Evolutionary conservation across 2,888 invertebrate species (phyloP), one percentile per base, ranked within the genome.

Genomic region (Clepsis dumicolana): DNA sequence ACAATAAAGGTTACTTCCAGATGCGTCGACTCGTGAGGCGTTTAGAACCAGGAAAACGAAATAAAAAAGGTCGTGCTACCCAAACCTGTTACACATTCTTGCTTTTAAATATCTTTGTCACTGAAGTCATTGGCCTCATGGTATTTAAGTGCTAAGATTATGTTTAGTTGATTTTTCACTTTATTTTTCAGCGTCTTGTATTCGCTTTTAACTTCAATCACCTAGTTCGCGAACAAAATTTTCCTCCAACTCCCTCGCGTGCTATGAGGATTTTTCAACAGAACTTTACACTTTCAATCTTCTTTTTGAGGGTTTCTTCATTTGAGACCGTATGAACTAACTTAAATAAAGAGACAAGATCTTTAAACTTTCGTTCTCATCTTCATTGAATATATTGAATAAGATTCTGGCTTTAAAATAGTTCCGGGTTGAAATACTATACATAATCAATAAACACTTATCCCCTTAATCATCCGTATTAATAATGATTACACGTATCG

Each of bases 1-100:
- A 73, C 71, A 72, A 70, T 64, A 73, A 74, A 74, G 67, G 69
- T 73, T 72, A 71, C 35, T 35, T 56, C 56, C 56, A 56, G 56
- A 35, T 35, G 21, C 21, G 4, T 56, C 24, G 21, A 56, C 10
- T 65, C 44, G 56, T 56, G 50, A 62, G 21, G 35, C 32, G 59
- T 59, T 59, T 59, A 59, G 59, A 59, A 25, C 35, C 56, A 67
- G 62, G 62, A 67, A 67, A 67, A 63, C 10, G 53, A 60, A 57
- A 62, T 56, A 67, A 67, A 63, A 67, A 62, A 38, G 44, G 41
- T 29, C 5, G 29, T 57, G 56, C 16, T 57, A 50, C 56, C 56
- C 50, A 67, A 67, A 67, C 67, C 67, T 63, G 67, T 63, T 67
- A 67, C 67, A 38, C 62, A 38, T 67, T 57, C 67, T 29, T 63